Base-by-base conservation (phyloP, 2,888 invertebrate species). In the Volucella inanis region DNA sequence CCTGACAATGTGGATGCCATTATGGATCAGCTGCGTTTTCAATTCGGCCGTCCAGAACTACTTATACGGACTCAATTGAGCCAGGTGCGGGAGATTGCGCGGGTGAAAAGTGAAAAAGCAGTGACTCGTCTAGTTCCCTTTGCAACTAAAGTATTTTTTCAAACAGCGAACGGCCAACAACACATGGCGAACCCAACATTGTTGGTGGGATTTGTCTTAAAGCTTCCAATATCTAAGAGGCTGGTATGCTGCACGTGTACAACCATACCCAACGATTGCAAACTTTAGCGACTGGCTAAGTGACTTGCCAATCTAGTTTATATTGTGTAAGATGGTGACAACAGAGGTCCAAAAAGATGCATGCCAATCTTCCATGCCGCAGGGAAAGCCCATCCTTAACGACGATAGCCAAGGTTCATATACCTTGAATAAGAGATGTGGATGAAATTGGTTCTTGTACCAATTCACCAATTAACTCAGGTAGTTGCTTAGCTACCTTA, bases 131-230 rank as follows among this genome's bases (percentile, higher is more conserved):
- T 87, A 12, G 52, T 87, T 14, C 68, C 71, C 11, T 87, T 81
- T 59, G 71, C 87, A 9, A 87, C 86, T 8, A 84, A 82, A 55
- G 67, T 62, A 9, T 87, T 87, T 49, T 52, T 87, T 4, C 52
- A 83, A 68, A 62, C 87, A 0, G 83, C 62, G 3, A 72, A 84
- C 50, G 82, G 68, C 0, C 47, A 84, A 41, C 87, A 87, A 43
- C 87, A 88, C 54, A 9, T 87, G 10, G 43, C 71, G 11, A 88
- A 87, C 3, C 81, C 87, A 12, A 84, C 76, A 10, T 54, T 87
- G 4, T 11, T 87, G 64, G 87, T 88, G 11, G 81, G 83, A 31
- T 38, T 82, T 11, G 31, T 82, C 1, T 8, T 1, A 12, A 83
- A 83, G 31, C 47, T 72, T 14, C 72, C 72, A 47, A 71, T 47